phyloP scores from a whole-genome alignment of 2,113 vertebrate genomes.

The Peromyscus polionotus region DNA sequence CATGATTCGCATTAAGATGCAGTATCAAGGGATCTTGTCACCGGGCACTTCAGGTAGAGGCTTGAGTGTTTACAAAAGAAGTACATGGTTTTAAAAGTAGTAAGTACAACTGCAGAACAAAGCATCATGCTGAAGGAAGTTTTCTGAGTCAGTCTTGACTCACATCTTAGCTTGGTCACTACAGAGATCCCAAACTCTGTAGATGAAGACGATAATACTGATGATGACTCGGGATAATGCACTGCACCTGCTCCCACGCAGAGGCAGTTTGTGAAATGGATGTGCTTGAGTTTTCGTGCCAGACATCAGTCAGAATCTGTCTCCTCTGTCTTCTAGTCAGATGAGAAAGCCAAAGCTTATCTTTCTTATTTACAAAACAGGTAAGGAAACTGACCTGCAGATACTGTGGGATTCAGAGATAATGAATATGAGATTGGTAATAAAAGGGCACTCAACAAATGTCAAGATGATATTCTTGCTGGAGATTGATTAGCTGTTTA shows the following conservation, averaged over 20 bases:
- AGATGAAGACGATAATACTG: background rate
- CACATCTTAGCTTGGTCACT: background rate
- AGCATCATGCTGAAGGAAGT: background rate
- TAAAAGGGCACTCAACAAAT: background rate
- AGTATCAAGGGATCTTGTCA: slow-evolving; percentile 27
- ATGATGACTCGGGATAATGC: background rate
- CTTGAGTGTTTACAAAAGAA: background rate
- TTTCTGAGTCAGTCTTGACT: slow-evolving; percentile 40
- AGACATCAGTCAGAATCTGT: background rate
- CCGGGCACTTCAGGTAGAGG: background rate
- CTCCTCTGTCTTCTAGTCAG: background rate
- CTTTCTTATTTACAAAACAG: background rate
- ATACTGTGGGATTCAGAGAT: background rate
- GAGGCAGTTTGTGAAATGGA: background rate
- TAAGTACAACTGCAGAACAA: background rate
- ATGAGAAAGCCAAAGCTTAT: background rate
- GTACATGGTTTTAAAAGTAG: background rate
- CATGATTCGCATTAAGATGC: background rate
- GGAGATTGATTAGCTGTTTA: background rate
- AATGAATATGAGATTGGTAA: background rate
- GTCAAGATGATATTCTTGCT: background rate
- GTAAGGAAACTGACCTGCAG: background rate
- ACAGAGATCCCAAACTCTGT: background rate
- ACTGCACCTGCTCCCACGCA: background rate
- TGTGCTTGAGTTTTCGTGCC: background rate